phyloP scores from a whole-genome alignment of 2,113 vertebrate genomes.

The Urocolius indicus region DNA sequence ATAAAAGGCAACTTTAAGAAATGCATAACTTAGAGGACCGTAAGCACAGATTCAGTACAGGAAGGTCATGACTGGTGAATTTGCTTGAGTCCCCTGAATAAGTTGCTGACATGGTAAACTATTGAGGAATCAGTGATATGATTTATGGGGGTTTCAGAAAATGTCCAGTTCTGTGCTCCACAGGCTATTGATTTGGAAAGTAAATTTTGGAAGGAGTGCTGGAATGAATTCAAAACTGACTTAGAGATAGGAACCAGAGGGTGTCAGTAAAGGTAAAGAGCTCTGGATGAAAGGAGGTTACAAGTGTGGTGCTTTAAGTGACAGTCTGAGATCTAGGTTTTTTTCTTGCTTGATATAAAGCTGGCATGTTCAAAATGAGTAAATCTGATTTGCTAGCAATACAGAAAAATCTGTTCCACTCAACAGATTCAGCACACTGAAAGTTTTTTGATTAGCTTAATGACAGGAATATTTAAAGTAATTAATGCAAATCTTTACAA shows the following conservation, averaged over 20 bases:
- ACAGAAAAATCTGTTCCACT: not conserved
- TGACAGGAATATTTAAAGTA: not conserved
- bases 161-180: slow-evolving; percentile 16
- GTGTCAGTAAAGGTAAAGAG: slow-evolving; percentile 75
- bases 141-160: slow-evolving; percentile 54
- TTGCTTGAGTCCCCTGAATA: slow-evolving; percentile 32
- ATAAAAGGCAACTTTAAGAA: slow-evolving; percentile 1
- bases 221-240: slow-evolving; percentile 20
- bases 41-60: not conserved
- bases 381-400: not conserved
- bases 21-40: not conserved
- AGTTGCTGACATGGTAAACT: slow-evolving; percentile 36
- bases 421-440: not conserved
- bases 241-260: slow-evolving; percentile 61
- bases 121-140: slow-evolving; percentile 23
- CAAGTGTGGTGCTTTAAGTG: slow-evolving; percentile 5
- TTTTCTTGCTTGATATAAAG: not conserved
- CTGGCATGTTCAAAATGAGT: not conserved
- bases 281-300: slow-evolving; percentile 8
- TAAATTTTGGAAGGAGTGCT: slow-evolving; percentile 40
- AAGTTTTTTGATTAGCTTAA: not conserved
- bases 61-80: slow-evolving; percentile 34
- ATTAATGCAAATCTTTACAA: not conserved
- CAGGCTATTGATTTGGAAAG: slow-evolving; percentile 32
- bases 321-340: not conserved